Conservation (phyloP, 35 echinoderm and acorn worm genomes). For the Anneissia japonica region DNA sequence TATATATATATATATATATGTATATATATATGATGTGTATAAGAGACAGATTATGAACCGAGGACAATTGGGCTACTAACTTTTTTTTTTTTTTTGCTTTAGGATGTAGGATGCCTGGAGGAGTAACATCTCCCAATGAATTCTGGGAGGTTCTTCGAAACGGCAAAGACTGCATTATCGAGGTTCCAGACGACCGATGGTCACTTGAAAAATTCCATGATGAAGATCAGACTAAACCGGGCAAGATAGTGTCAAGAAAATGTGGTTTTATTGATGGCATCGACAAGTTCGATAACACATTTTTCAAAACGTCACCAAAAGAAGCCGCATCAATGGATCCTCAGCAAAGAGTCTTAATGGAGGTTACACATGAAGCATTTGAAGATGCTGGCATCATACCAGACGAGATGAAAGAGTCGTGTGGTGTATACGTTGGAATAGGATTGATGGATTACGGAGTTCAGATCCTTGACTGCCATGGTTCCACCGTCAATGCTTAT, state of each 20-base stretch:
- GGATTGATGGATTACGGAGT: slow-evolving; percentile 84
- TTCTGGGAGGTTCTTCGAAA: slow-evolving; percentile 77
- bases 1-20: too few relatives aligned
- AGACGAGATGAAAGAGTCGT: slow-evolving; percentile 24
- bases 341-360: slow-evolving; percentile 76
- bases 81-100: too few relatives aligned
- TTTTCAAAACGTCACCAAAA: slow-evolving; percentile 90
- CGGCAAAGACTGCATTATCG: slow-evolving; percentile 60
- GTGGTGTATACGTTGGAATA: slow-evolving; percentile 79
- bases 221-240: slow-evolving; percentile 61
- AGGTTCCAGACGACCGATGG: slow-evolving; percentile 77
- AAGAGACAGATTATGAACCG: too few relatives aligned
- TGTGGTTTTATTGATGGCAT: slow-evolving; percentile 68
- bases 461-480: slow-evolving; percentile 36
- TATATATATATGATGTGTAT: too few relatives aligned
- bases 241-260: slow-evolving; percentile 76
- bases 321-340: slow-evolving; percentile 85
- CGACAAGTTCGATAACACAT: slow-evolving; percentile 72
- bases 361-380: slow-evolving; percentile 82
- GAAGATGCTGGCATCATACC: slow-evolving; percentile 81
- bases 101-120: slow-evolving; percentile 80
- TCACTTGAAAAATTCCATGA: slow-evolving; percentile 71
- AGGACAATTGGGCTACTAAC: too few relatives aligned
- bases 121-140: slow-evolving; percentile 41
- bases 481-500: slow-evolving; percentile 59